Percentiles rank a stretch among this genome's conserved stretches.
These are phyloP conservation scores for Lates calcarifer DNA, from an alignment of 2,113 vertebrate genomes.

Conservation along the genomic window DNA sequence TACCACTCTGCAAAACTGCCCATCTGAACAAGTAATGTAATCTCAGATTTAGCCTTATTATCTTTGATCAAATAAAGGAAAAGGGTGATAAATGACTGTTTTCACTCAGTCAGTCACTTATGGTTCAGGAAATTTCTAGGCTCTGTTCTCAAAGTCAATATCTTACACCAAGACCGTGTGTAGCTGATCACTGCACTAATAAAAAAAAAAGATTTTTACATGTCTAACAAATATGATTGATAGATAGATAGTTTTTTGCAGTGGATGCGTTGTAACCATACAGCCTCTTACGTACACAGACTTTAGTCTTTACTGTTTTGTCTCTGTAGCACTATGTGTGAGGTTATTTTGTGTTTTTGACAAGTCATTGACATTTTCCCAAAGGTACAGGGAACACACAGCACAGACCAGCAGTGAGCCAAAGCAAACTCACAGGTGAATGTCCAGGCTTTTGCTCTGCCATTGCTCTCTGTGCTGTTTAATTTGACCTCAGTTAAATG, in stretches of 20 bases:
- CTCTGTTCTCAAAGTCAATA: background rate
- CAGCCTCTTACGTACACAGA: too few relatives aligned
- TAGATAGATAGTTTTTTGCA: too few relatives aligned
- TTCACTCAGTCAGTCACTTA: background rate
- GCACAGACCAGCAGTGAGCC: constrained; percentile 38
- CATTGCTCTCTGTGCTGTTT: constrained; percentile 10
- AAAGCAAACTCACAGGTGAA: constrained; percentile 65
- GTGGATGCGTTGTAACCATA: too few relatives aligned
- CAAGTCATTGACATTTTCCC: constrained; percentile 54
- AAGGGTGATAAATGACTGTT: background rate
- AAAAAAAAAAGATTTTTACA: background rate
- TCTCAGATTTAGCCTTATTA: background rate
- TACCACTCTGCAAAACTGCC: background rate
- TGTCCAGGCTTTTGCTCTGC: background rate
- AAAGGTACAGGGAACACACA: constrained; percentile 12
- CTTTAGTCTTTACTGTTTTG: background rate
- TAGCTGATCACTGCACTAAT: background rate
- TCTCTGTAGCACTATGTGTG: background rate
- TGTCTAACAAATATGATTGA: background rate
- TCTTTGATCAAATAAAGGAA: background rate
- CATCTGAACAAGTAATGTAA: background rate
- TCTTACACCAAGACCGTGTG: background rate
- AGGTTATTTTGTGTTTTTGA: constrained; percentile 22
- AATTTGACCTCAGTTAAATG: constrained; percentile 9
- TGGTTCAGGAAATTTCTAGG: background rate